phyloP scores from a whole-genome alignment of 2,888 invertebrate genomes.

The Lasioglossum malachurum region DNA sequence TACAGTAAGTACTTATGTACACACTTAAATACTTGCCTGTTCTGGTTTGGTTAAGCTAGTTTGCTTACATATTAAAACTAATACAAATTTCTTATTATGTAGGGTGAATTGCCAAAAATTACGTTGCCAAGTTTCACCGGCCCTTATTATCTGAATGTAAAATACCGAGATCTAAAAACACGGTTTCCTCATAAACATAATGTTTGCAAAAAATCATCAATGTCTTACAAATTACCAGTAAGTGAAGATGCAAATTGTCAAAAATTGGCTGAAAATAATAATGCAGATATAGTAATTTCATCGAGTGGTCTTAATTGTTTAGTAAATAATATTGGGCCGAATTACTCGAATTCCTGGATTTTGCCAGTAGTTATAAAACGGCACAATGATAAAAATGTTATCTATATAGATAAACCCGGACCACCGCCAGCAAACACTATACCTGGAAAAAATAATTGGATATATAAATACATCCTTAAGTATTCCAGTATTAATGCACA shows the following conservation, averaged over 20 bases:
- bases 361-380: conserved; percentile 75
- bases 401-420: conserved; percentile 78
- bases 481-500: conserved; percentile 23
- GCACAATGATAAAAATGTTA: conserved; percentile 71
- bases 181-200: conserved; percentile 37
- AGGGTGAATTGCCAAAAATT: conserved; percentile 68
- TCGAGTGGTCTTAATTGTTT: conserved; percentile 77
- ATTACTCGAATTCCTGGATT: conserved; percentile 72
- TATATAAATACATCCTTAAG: conserved; percentile 76
- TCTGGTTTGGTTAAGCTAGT: neutral
- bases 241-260: conserved; percentile 76
- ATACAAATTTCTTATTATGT: neutral
- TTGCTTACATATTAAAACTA: neutral
- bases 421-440: conserved; percentile 71
- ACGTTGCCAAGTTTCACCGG: conserved; percentile 58
- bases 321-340: conserved; percentile 71
- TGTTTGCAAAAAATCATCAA: conserved; percentile 1
- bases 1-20: neutral
- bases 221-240: conserved; percentile 68
- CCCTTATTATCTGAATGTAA: conserved; percentile 33
- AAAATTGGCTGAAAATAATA: conserved; percentile 67
- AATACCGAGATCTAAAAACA: conserved; percentile 11
- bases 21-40: neutral
- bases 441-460: conserved; percentile 75
- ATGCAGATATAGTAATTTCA: conserved; percentile 79